These are phyloP conservation scores for Myiotriccus ornatus DNA, from an alignment of 2,797 vertebrate species.

Conservation along the genomic window DNA sequence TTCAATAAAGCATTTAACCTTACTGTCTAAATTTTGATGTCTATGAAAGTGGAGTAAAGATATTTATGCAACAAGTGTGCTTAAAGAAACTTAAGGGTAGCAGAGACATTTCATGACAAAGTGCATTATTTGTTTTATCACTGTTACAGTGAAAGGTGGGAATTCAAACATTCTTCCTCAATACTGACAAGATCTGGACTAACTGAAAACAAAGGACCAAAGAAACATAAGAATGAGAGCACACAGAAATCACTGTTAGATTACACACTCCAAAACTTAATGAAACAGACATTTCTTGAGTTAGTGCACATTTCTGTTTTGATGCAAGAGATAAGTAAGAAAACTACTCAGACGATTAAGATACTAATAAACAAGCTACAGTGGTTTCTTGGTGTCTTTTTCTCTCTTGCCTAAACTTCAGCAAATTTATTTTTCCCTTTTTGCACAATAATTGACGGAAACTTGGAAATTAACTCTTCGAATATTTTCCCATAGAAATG, in stretches of 20 bases:
- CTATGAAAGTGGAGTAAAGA: not conserved
- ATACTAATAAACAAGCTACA: not conserved
- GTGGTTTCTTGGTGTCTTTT: not conserved
- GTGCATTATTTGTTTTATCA: not conserved
- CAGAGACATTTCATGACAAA: not conserved
- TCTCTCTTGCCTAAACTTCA: not conserved
- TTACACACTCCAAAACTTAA: not conserved
- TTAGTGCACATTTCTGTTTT: not conserved
- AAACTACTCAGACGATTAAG: not conserved
- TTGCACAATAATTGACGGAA: not conserved
- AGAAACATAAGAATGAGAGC: not conserved
- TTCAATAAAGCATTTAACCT: not conserved
- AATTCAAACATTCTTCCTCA: not conserved
- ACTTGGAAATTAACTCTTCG: not conserved
- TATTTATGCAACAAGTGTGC: not conserved
- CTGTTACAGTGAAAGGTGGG: not conserved
- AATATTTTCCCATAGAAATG: not conserved
- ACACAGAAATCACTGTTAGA: not conserved
- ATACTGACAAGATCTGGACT: not conserved
- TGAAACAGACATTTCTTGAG: not conserved
- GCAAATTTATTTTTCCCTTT: not conserved
- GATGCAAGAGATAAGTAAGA: not conserved
- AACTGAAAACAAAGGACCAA: not conserved
- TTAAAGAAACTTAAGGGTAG: not conserved
- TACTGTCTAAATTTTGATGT: not conserved